Evolutionary conservation across 1,140 invertebrate species (phyloP), one percentile per base, ranked within the genome.

Genomic region (Trichogramma pretiosum): DNA sequence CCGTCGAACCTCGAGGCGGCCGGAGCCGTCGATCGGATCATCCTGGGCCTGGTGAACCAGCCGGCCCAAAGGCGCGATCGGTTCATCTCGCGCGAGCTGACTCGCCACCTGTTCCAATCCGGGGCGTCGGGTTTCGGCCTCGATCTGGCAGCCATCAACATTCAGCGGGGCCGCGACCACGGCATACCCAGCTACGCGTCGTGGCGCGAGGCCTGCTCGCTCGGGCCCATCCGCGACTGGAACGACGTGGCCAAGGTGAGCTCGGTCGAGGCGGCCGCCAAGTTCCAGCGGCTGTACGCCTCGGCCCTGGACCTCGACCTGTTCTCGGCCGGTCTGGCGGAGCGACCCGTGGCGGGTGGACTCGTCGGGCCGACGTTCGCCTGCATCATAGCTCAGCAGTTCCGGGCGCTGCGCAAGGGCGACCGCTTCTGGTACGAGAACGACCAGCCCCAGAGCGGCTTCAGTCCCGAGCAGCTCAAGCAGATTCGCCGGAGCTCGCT

Each of bases 341-440:
- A 96, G 60, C 78, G 80, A 11, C 81, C 84, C 0, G 79, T 93
- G 0, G 67, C 77, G 2, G 89, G 88, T 10, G 93, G 87, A 3
- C 61, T 96, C 1, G 87, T 96, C 1, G 94, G 94, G 0, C 93
- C 94, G 1, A 96, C 93, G 0, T 93, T 98, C 61, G 91, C 90
- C 36, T 98, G 94, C 60, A 91, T 98, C 46, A 87, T 98, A 14
- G 93, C 87, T 1, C 87, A 93, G 56, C 93, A 97, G 61, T 96
- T 97, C 62, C 77, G 81, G 18, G 86, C 90, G 59, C 65, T 93
- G 0, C 78, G 89, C 4, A 85, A 85, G 63, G 93, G 93, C 23
- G 93, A 96, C 72, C 68, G 93, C 50, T 96, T 95, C 66, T 96
- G 92, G 89, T 87, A 89, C 59, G 89, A 92, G 70, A 90, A 90